phyloP scores from a whole-genome alignment of 2,888 invertebrate genomes.

The Cenopis cana region DNA sequence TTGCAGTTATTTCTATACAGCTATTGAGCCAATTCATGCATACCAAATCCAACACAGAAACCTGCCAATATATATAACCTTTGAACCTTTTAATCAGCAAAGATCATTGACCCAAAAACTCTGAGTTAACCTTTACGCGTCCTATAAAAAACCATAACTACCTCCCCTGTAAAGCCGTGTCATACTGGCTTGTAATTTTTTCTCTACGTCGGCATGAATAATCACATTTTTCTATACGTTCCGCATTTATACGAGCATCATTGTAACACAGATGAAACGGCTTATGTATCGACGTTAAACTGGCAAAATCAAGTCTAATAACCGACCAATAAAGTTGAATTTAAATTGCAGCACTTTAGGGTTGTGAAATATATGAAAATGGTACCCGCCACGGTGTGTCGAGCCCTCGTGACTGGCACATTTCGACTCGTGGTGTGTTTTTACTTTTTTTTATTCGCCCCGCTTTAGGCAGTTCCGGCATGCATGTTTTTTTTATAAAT shows the following conservation, averaged over 20 bases:
- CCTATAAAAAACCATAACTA: conserved; percentile 42
- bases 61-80: conserved; percentile 39
- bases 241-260: conserved; percentile 74
- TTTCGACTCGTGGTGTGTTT: conserved; percentile 78
- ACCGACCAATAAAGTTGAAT: conserved; percentile 63
- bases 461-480: conserved; percentile 28
- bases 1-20: not conserved
- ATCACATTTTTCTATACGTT: conserved; percentile 83
- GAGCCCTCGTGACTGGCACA: conserved; percentile 81
- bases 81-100: conserved; percentile 41
- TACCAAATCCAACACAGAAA: conserved; percentile 8
- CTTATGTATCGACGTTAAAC: conserved; percentile 48
- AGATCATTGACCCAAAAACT: conserved; percentile 43
- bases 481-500: conserved; percentile 37
- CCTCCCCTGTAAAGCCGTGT: conserved; percentile 57
- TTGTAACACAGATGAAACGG: conserved; percentile 49
- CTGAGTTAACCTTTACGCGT: conserved; percentile 35
- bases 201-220: conserved; percentile 81
- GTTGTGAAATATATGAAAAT: conserved; percentile 80
- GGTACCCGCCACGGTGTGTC: conserved; percentile 64
- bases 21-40: conserved; percentile 7
- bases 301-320: conserved; percentile 47
- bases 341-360: conserved; percentile 63
- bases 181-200: conserved; percentile 77
- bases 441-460: conserved; percentile 71